Evolutionary conservation across 2,888 invertebrate species (phyloP), one percentile per base, ranked within the genome.

Genomic region (Salticus scenicus): DNA sequence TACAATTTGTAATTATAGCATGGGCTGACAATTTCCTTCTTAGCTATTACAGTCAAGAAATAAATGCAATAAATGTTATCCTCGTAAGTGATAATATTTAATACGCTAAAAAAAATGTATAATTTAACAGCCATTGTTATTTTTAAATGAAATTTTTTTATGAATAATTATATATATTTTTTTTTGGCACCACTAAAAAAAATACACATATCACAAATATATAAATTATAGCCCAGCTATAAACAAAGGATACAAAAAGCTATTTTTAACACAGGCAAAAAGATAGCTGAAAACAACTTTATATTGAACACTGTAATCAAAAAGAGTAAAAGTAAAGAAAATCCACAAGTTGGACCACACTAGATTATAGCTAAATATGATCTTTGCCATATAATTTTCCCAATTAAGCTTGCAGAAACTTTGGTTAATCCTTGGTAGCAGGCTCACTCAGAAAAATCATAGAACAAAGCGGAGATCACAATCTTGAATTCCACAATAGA

Each of bases 401-500:
- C 24, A 57, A 24, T n/a, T 5, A 57, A 17, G 20, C 24, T 57
- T 57, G 57, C 1, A 7, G 4, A 17, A 24, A 57, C 17, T 57
- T 37, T 4, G n/a, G n/a, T n/a, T 37, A 37, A 37, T 37, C 7
- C 4, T 12, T 24, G 17, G 24, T 57, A 24, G 57, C 57, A 72
- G 31, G 31, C 37, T 37, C 7, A 37, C 10, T 37, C 37, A 37
- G 37, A 37, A 37, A 7, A 37, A 37, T 7, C 37, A 37, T 10
- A 37, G 37, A n/a, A 37, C 37, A 37, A 10, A 37, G 24, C 20
- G 57, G n/a, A n/a, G 70, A 82, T 82, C 75, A 75, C 73, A 76
- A 75, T 70, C 75, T 71, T 70, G 82, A 82, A 82, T 71, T 47
- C 51, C 76, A 74, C 72, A 17, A 30, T 77, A 42, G 30, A 71